These are phyloP conservation scores for Garrulus glandarius DNA, from an alignment of 2,797 vertebrate species.

Conservation along the genomic window DNA sequence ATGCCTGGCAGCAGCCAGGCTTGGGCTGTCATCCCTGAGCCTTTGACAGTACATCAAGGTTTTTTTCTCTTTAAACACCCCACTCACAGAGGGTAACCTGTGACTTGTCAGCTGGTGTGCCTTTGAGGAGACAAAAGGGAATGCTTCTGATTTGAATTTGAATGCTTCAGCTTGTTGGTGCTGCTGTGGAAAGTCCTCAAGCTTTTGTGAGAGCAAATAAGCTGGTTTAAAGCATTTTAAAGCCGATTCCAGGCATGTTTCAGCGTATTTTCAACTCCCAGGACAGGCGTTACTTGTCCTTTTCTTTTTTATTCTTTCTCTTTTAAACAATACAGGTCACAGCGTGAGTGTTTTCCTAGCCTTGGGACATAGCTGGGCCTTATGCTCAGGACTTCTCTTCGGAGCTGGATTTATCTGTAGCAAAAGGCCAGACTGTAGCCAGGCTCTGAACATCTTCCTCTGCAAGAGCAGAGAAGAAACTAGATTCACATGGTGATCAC, in stretches of 20 bases:
- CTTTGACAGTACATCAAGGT: background rate
- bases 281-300: background rate
- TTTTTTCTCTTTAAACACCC: background rate
- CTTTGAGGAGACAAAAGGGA: background rate
- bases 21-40: background rate
- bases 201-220: background rate
- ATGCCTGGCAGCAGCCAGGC: background rate
- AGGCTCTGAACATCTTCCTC: background rate
- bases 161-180: background rate
- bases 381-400: background rate
- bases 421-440: background rate
- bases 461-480: background rate
- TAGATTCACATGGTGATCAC: background rate
- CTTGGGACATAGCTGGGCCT: background rate
- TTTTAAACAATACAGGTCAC: background rate
- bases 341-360: background rate
- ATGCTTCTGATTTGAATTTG: slow-evolving; percentile 12
- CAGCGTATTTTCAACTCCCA: background rate
- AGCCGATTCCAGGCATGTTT: background rate
- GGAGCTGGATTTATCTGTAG: background rate
- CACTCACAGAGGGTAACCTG: background rate
- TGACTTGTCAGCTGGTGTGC: background rate
- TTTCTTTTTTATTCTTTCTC: background rate
- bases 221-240: background rate
- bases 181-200: background rate